Percentiles rank a stretch among this genome's conserved stretches.
These are phyloP conservation scores for Ischnus inquisitorius DNA, from an alignment of 2,888 invertebrate species.

Conservation along the genomic window DNA sequence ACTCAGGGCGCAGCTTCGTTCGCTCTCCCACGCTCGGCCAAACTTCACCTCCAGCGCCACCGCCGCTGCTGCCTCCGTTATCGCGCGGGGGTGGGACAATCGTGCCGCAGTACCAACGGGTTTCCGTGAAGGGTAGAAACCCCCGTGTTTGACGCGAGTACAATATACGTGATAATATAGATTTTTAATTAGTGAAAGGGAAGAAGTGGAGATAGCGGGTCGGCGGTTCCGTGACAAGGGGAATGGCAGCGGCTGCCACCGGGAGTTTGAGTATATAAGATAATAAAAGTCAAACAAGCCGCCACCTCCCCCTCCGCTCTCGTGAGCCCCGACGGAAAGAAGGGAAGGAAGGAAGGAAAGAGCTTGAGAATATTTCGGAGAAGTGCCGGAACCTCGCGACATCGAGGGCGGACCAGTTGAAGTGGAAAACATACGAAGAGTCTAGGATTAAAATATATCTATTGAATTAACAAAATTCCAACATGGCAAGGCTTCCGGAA, in stretches of 20 bases:
- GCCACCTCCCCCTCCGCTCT: too few species aligned
- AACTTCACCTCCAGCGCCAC: constrained; percentile 51
- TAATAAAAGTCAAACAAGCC: background rate
- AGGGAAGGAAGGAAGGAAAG: background rate
- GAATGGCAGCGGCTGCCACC: background rate
- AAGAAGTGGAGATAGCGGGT: constrained; percentile 24
- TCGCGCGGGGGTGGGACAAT: constrained; percentile 71
- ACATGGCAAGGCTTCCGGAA: constrained; percentile 15
- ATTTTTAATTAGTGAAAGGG: constrained; percentile 64
- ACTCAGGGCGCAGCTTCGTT: constrained; percentile 67
- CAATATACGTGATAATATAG: constrained; percentile 66
- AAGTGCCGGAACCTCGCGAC: constrained; percentile 9
- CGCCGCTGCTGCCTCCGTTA: constrained; percentile 59
- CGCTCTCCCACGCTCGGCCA: constrained; percentile 46
- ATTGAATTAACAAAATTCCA: background rate
- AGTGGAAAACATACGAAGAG: background rate
- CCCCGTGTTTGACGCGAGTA: constrained; percentile 58
- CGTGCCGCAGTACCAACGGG: constrained; percentile 81
- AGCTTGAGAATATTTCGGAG: constrained; percentile 23
- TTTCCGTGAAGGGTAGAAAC: constrained; percentile 76
- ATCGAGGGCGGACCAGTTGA: background rate
- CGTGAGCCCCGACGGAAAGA: too few species aligned
- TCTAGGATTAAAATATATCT: background rate
- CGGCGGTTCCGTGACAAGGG: constrained; percentile 1
- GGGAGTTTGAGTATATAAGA: constrained; percentile 13